Evolutionary conservation across 2,113 vertebrate genomes (phyloP).

Genomic region (Circaetus gallicus): DNA sequence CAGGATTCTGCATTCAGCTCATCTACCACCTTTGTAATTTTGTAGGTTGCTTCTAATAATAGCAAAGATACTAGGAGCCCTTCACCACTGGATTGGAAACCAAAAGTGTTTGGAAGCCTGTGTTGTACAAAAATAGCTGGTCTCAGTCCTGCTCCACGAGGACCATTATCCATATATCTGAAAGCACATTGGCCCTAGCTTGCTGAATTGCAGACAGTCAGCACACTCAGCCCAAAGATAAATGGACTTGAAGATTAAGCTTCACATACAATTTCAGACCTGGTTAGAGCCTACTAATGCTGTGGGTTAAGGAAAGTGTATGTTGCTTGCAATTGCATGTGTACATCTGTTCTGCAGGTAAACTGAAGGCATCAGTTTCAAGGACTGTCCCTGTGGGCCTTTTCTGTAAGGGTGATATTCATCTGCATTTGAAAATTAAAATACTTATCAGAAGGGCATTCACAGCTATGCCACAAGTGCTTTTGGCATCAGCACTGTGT

Average conservation of each 20-base stretch:
- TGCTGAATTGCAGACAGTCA: background rate
- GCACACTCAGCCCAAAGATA: background rate
- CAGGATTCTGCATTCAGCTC: background rate
- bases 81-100: background rate
- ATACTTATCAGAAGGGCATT: background rate
- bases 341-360: background rate
- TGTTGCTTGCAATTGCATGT: background rate
- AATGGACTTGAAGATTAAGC: background rate
- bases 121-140: background rate
- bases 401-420: background rate
- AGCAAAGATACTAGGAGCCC: background rate
- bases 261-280: background rate
- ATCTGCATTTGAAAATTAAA: background rate
- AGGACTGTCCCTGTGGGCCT: background rate
- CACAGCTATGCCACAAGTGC: background rate
- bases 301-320: background rate
- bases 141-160: background rate
- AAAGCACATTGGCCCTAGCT: background rate
- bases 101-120: background rate
- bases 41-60: slow-evolving; percentile 12
- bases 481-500: background rate
- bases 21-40: background rate
- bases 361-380: background rate
- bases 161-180: background rate
- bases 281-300: background rate